Evolutionary conservation across 2,888 invertebrate species (phyloP), one percentile per base, ranked within the genome.

Genomic region (Metellina segmentata): DNA sequence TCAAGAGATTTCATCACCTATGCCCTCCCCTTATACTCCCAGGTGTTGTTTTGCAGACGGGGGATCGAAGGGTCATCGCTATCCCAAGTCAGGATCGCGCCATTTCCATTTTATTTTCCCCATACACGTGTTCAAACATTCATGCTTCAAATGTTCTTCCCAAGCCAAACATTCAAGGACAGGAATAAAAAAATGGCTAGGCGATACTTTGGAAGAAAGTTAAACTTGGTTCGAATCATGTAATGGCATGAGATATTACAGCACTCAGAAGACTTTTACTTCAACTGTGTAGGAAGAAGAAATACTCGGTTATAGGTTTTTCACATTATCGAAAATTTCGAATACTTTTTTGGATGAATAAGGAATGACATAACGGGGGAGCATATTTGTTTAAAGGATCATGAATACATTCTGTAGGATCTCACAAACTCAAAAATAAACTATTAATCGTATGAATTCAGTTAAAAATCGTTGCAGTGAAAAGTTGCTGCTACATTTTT

Each of bases 41-140:
- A 16, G n/a, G 52, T 51, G 77, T 49, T 52, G 7, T 51, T 49
- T 77, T 51, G 51, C 77, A 77, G 77, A 51, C n/a, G 49, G 19
- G n/a, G 77, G 16, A n/a, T 9, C n/a, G 34, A 61, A 34, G 16
- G 79, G 79, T 53, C 79, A 81, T 81, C 79, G 34, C 20, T 13
- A 52, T 20, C 61, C 51, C 77, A 81, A 81, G 79, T 81, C 79
- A 81, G 61, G 79, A 61, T 53, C 20, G 79, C 61, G 34, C 34
- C 53, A 20, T 81, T 81, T 61, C 34, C 34, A 81, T 53, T 81
- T 61, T 51, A n/a, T 81, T 79, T 79, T 81, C 34, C 79, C 16
- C 61, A 81, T 81, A 34, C 53, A 81, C 61, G 61, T 81, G 79
- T 81, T 81, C 79, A 81, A 81, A 72, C 72, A 83, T 72, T 83